Conservation (phyloP, 2,888 invertebrate genomes). For the Latrodectus elegans region DNA sequence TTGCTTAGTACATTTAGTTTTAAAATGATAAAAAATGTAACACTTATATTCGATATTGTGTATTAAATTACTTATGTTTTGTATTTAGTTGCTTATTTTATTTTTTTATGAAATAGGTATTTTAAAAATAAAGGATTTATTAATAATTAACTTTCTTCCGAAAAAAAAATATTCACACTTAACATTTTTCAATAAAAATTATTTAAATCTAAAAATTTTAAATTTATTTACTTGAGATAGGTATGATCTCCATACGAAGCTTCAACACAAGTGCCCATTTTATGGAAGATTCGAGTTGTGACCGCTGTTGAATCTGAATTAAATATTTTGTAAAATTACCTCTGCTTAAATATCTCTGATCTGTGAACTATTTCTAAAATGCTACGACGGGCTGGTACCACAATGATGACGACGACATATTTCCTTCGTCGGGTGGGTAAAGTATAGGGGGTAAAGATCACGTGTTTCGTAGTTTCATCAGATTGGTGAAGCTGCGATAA, state of each 20-base stretch:
- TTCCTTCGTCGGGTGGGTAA: neutral
- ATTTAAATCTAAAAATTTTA: neutral
- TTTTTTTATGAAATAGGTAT: too few relatives aligned
- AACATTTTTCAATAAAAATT: neutral
- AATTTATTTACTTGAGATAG: constrained; percentile 39
- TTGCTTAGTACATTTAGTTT: too few relatives aligned
- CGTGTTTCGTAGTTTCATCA: neutral
- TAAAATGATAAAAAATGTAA: too few relatives aligned
- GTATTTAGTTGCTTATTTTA: too few relatives aligned
- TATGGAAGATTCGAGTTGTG: neutral
- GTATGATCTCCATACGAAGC: constrained; percentile 47
- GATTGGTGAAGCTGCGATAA: neutral
- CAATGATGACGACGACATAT: neutral
- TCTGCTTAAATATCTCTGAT: too few relatives aligned
- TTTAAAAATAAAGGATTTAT: too few relatives aligned
- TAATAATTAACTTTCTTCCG: too few relatives aligned
- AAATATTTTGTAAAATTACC: too few relatives aligned
- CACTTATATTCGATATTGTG: too few relatives aligned
- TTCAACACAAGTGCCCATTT: constrained; percentile 26
- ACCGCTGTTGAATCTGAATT: too few relatives aligned
- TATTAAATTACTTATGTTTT: too few relatives aligned
- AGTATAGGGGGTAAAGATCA: neutral
- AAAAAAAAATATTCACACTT: too few relatives aligned
- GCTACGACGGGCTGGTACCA: neutral
- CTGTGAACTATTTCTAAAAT: neutral